Evolutionary conservation across 2,888 invertebrate genomes (phyloP).

Genomic region (Ophonus ardosiacus): DNA sequence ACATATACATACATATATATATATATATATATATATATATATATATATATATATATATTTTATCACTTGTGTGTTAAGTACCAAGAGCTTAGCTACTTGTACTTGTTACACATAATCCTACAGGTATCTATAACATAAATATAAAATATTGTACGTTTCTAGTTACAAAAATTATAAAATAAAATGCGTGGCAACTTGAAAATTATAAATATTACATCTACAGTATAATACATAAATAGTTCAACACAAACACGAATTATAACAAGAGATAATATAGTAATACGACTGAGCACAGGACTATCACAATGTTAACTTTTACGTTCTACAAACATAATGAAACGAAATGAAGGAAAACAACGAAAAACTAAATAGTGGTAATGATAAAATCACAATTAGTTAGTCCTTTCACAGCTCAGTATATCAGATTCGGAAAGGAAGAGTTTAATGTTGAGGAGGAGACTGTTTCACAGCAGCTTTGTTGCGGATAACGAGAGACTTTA

Average conservation of each 20-base stretch:
- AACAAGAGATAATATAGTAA: slow-evolving; percentile 34
- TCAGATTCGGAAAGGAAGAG: not conserved
- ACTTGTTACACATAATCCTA: slow-evolving; percentile 44
- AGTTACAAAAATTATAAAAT: slow-evolving; percentile 51
- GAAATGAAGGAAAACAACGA: not conserved
- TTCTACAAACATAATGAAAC: slow-evolving; percentile 17
- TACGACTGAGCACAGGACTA: slow-evolving; percentile 43
- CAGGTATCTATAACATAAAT: slow-evolving; percentile 26
- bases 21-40: slow-evolving; percentile 1
- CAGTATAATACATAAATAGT: slow-evolving; percentile 41
- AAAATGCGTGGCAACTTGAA: slow-evolving; percentile 60
- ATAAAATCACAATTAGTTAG: slow-evolving; percentile 20
- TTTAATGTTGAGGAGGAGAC: slow-evolving; percentile 39
- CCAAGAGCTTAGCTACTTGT: slow-evolving; percentile 14
- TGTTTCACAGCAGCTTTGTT: slow-evolving; percentile 73
- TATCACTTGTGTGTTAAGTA: slow-evolving; percentile 46
- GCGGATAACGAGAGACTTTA: slow-evolving; percentile 89
- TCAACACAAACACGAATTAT: slow-evolving; percentile 55
- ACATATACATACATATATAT: slow-evolving; percentile 17
- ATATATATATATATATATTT: not conserved
- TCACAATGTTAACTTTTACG: slow-evolving; percentile 18
- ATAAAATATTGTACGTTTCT: slow-evolving; percentile 55
- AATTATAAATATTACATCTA: slow-evolving; percentile 49
- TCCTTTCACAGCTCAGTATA: slow-evolving; percentile 37
- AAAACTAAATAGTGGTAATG: not conserved